phyloP scores from a whole-genome alignment of 2,888 invertebrate genomes.

The Calameuta pallipes region DNA sequence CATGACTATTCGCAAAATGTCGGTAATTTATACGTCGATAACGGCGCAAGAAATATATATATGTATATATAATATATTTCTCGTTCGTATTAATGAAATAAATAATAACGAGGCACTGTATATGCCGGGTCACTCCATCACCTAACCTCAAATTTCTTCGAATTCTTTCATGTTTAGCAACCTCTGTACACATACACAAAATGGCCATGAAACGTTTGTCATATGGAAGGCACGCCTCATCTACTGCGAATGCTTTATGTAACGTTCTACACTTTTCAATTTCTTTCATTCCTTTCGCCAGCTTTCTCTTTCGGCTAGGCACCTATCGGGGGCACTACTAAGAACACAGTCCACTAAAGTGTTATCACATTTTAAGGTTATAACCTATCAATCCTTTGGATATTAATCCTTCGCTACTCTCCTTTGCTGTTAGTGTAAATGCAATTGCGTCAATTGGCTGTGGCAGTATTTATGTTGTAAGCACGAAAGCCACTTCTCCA shows the following conservation, averaged over 20 bases:
- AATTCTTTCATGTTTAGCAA: constrained; percentile 20
- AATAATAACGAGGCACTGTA: constrained; percentile 54
- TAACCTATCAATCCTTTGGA: constrained; percentile 19
- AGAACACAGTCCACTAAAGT: constrained; percentile 61
- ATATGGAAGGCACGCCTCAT: constrained; percentile 66
- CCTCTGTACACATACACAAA: constrained; percentile 51
- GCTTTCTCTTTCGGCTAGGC: constrained; percentile 53
- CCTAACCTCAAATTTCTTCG: constrained; percentile 11
- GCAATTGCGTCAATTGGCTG: too few relatives aligned
- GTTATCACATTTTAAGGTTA: constrained; percentile 61
- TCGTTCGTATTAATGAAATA: constrained; percentile 42
- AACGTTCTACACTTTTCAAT: constrained; percentile 32
- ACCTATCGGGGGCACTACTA: constrained; percentile 64
- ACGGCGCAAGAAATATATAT: too few relatives aligned
- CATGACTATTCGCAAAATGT: too few relatives aligned
- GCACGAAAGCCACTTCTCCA: too few relatives aligned
- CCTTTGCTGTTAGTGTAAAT: too few relatives aligned
- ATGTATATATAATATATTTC: constrained; percentile 12
- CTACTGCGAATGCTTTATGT: constrained; percentile 59
- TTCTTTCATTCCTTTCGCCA: constrained; percentile 19
- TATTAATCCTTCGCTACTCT: too few relatives aligned
- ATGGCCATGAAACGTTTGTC: constrained; percentile 60
- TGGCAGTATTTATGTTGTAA: too few relatives aligned
- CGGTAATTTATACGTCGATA: too few relatives aligned
- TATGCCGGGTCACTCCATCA: constrained; percentile 48